These are phyloP conservation scores for Agrotis ipsilon DNA, from an alignment of 2,888 invertebrate species.

Conservation along the genomic window DNA sequence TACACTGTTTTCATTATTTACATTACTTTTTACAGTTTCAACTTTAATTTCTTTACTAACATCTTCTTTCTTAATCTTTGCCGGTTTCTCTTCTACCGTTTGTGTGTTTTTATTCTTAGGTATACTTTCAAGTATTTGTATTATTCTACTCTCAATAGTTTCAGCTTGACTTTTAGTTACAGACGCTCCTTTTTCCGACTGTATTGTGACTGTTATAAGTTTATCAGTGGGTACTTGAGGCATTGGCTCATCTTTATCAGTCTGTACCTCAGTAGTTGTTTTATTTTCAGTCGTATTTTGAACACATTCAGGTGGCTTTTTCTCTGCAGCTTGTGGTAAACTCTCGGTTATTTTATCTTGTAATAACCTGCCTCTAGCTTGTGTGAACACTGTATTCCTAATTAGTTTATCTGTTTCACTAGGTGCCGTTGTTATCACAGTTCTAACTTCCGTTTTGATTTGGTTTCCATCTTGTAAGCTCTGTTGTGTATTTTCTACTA, in stretches of 20 bases:
- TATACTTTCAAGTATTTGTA: slow-evolving; percentile 35
- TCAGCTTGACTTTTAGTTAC: slow-evolving; percentile 18
- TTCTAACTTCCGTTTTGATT: slow-evolving; percentile 39
- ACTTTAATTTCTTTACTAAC: slow-evolving; percentile 20
- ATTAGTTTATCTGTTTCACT: slow-evolving; percentile 79
- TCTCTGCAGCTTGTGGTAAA: slow-evolving; percentile 41
- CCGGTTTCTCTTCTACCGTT: slow-evolving; percentile 20
- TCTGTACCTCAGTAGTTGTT: slow-evolving; percentile 30
- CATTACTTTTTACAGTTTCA: slow-evolving; percentile 11
- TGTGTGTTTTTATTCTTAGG: slow-evolving; percentile 43
- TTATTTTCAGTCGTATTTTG: slow-evolving; percentile 41
- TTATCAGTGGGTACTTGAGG: slow-evolving; percentile 36
- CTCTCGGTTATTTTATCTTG: slow-evolving; percentile 73
- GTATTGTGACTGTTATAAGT: slow-evolving; percentile 25
- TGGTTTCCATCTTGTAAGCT: slow-evolving; percentile 21
- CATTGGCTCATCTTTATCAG: slow-evolving; percentile 26
- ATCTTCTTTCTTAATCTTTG: slow-evolving; percentile 5
- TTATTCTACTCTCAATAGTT: slow-evolving; percentile 26
- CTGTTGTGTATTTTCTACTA: slow-evolving; percentile 43
- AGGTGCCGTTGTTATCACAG: slow-evolving; percentile 36
- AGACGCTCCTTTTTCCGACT: slow-evolving; percentile 24
- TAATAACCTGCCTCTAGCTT: slow-evolving; percentile 83
- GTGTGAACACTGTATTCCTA: slow-evolving; percentile 85
- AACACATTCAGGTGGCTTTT: slow-evolving; percentile 39
- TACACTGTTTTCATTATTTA: not conserved